Conservation (phyloP, 1,140 invertebrate genomes). For the Scylla paramamosain region DNA sequence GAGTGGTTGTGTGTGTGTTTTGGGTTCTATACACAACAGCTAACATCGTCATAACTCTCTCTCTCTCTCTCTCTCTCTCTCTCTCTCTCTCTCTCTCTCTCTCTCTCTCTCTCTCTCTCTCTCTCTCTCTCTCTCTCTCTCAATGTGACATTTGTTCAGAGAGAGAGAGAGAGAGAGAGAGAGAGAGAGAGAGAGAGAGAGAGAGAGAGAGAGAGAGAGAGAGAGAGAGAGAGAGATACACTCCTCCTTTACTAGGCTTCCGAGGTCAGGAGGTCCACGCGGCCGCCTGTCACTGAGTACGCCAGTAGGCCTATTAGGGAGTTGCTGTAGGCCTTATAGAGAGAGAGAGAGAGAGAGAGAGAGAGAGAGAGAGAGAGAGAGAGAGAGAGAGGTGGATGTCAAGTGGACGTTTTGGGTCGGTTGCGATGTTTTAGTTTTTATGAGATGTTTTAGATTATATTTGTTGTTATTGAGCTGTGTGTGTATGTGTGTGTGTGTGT, state of each 20-base stretch:
- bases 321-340: background rate
- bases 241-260: background rate
- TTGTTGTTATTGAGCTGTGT: background rate
- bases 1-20: too few species aligned
- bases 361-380: slow-evolving; percentile 14
- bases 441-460: background rate
- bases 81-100: too few species aligned
- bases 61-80: too few species aligned
- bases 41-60: too few species aligned
- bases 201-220: slow-evolving; percentile 12
- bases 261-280: background rate
- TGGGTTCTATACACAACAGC: too few species aligned
- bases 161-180: too few species aligned
- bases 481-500: background rate
- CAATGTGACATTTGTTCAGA: too few species aligned
- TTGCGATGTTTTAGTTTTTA: background rate
- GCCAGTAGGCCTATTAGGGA: background rate
- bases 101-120: too few species aligned
- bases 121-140: too few species aligned
- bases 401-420: background rate
- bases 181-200: background rate
- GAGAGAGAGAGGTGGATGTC: background rate
- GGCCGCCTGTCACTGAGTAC: background rate
- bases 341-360: slow-evolving; percentile 11
- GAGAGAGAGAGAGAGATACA: background rate